Base-by-base conservation (phyloP, 1,140 invertebrate genomes). In the Heterodera schachtii region DNA sequence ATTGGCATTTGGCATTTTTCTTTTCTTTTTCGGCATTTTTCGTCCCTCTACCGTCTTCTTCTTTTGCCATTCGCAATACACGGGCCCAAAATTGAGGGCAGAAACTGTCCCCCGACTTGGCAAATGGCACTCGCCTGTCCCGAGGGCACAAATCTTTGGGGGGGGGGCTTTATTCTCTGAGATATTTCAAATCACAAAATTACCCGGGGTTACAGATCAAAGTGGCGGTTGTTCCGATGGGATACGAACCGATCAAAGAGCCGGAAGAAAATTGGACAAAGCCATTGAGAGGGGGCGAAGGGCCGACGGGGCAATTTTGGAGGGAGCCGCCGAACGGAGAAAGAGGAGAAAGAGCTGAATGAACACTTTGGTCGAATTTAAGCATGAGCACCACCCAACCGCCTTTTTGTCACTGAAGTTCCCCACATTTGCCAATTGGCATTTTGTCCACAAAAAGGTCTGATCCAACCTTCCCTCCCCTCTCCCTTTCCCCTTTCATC, bases 201-300 rank as follows among this genome's bases (percentile, higher is more conserved):
- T 71, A 75, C 52, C 74, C 74, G 4, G 74, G 41, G 41, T 75
- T 64, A 43, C 74, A 75, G 74, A 75, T 21, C 43, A 75, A 13
- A 44, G 74, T 75, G 41, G 74, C 74, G 5, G 60, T 70, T 70
- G 74, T 75, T 8, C 66, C 66, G 8, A 70, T n/a, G 52, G 74
- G 74, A 49, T 44, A 52, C 6, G 74, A 19, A 21, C 74, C 44
- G 7, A 49, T 3, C 41, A 49, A 9, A 16, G 43, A 43, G 7
- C 74, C 74, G 52, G 31, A 16, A 1, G 74, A 75, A 47, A 60
- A 75, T 43, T 49, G 41, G 3, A 75, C 19, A 31, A 60, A 21
- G 6, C 74, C 74, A 43, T 49, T 49, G 8, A 75, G 21, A 44
- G 66, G 52, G 4, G 11, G 11, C 57, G 16, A 60, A 5, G 16